These are phyloP conservation scores for Amphiduros pacificus DNA, from an alignment of 2,888 invertebrate species.

Conservation along the genomic window DNA sequence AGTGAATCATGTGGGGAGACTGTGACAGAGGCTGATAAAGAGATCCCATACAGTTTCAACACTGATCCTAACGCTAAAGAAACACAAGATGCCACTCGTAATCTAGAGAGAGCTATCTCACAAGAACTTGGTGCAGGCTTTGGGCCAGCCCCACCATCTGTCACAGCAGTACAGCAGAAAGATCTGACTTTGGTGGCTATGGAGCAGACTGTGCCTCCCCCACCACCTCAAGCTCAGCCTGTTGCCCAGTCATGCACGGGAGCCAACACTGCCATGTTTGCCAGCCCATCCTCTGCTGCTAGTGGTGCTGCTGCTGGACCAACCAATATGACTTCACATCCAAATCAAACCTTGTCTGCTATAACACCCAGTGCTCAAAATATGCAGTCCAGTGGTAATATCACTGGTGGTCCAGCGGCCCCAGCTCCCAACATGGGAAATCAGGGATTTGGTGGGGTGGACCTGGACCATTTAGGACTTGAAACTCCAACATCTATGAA, in stretches of 20 bases:
- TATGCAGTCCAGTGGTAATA: too few species aligned
- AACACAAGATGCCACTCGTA: not conserved
- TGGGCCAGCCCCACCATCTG: slow-evolving; percentile 1
- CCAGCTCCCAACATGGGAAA: not conserved
- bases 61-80: not conserved
- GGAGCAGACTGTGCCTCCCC: not conserved
- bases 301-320: not conserved
- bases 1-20: not conserved
- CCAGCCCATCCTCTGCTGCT: not conserved
- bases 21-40: not conserved
- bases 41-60: not conserved
- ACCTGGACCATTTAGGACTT: slow-evolving; percentile 70
- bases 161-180: too few species aligned
- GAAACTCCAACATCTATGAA: slow-evolving; percentile 87
- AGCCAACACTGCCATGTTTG: not conserved
- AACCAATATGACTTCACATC: too few species aligned
- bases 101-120: not conserved
- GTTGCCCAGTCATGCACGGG: not conserved
- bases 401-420: not conserved
- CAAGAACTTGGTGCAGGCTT: slow-evolving; percentile 5
- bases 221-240: not conserved
- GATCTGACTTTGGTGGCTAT: not conserved
- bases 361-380: slow-evolving; percentile 1
- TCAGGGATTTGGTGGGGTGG: slow-evolving; percentile 2
- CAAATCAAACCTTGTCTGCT: too few species aligned